Base-by-base conservation (phyloP, 2,888 invertebrate genomes). In the Tenthredo livida region DNA sequence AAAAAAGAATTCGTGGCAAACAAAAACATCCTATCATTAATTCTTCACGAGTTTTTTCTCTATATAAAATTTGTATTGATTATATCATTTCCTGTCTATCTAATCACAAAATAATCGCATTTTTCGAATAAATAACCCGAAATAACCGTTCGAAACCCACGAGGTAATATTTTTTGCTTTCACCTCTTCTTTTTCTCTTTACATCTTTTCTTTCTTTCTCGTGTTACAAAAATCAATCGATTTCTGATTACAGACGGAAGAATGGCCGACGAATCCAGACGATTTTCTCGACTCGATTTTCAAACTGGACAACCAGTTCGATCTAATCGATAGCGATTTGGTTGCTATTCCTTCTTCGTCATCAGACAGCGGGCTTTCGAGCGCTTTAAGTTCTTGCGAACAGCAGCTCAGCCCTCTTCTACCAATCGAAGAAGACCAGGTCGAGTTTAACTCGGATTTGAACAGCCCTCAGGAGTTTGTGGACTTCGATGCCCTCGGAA, bases 311-410 rank as follows among this genome's bases (percentile, higher is more conserved):
- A 95, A 95, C 80, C 94, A 95, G 15, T 94, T 96, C 88, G 95
- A 93, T 75, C 84, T 91, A 50, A 92, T 92, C 47, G 91, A 90
- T 10, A 91, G 94, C 91, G 95, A 95, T 89, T 92, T 96, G 84
- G 95, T 95, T 75, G 94, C 95, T 89, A 94, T 92, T 92, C 94
- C 77, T 93, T 95, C 90, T 92, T 95, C 91, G 90, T 94, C 95
- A 86, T 97, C 97, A 0, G 97, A 97, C 91, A 96, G 96, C 89
- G 97, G 96, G 80, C 93, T 96, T 25, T 96, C 96, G 54, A 96
- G 96, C 87, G 96, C 90, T 0, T 84, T 91, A 58, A 92, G 92
- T 77, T 92, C 93, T 17, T 92, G 93, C 91, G 95, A 95, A 87
- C 95, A 95, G 87, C 94, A 95, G 87, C 91, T 95, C 47, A 95